A percentile compares a stretch with the other conserved stretches of the same genome.
These are phyloP conservation scores for Drosophila quinaria DNA, from an alignment of 2,888 invertebrate species.

Conservation along the genomic window DNA sequence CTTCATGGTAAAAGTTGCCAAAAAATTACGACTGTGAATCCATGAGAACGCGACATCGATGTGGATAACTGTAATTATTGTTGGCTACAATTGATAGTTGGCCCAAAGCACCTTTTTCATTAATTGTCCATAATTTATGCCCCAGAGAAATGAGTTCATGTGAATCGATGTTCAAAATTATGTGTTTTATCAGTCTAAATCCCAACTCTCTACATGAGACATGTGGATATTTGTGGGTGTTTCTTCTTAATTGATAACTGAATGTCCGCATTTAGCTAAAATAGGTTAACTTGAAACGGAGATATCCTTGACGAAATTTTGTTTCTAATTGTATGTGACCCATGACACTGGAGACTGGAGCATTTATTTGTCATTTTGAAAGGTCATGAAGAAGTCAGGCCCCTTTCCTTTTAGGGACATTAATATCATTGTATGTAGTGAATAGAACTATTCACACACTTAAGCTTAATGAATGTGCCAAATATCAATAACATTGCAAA, in stretches of 20 bases:
- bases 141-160: not conserved
- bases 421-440: slow-evolving; percentile 47
- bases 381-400: not conserved
- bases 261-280: no score
- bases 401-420: slow-evolving; percentile 11
- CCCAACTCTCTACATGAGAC: not conserved
- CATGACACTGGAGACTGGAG: not conserved
- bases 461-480: not conserved
- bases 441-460: not conserved
- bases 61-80: slow-evolving; percentile 1
- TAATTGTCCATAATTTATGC: not conserved
- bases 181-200: not conserved
- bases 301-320: not conserved
- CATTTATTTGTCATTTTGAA: not conserved
- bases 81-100: not conserved
- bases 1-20: not conserved
- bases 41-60: not conserved
- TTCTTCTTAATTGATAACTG: no score
- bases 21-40: not conserved
- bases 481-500: not conserved
- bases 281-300: not conserved
- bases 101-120: not conserved
- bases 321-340: not conserved
- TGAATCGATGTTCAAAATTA: not conserved
- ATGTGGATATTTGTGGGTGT: no score